These are phyloP conservation scores for Cynopterus sphinx DNA, from an alignment of 2,797 vertebrate species.

Conservation along the genomic window DNA sequence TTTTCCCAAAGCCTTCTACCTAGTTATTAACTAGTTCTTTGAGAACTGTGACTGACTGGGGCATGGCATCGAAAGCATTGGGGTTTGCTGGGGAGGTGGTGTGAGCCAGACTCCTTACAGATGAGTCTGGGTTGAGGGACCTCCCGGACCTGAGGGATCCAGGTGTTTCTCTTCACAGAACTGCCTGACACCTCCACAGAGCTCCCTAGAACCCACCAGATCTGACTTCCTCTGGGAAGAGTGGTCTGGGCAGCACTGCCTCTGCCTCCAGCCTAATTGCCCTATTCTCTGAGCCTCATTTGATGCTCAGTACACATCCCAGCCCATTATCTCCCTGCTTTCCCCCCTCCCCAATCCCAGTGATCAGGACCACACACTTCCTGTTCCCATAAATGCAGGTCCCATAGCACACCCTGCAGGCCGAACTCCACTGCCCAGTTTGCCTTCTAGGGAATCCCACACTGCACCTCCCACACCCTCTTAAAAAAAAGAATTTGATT, in stretches of 20 bases:
- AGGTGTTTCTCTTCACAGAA: background rate
- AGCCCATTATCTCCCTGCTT: background rate
- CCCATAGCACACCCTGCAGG: background rate
- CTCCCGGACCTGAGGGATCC: background rate
- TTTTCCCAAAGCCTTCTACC: background rate
- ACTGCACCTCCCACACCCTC: no score
- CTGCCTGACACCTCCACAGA: background rate
- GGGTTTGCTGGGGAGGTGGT: background rate
- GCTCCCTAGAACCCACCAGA: background rate
- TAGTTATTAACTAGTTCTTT: background rate
- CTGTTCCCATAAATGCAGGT: background rate
- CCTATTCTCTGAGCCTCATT: background rate
- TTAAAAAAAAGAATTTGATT: background rate
- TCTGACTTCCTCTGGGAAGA: background rate
- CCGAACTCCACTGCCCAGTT: no score
- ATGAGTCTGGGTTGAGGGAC: background rate
- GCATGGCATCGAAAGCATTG: background rate
- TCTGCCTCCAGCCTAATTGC: background rate
- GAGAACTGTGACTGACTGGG: background rate
- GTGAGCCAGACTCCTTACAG: no score
- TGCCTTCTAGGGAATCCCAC: background rate
- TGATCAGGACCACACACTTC: no score
- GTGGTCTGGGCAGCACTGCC: fast-evolving
- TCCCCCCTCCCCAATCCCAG: no score
- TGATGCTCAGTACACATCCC: background rate